Evolutionary conservation across 37 sponge, comb jelly and placozoan species (phyloP).

Genomic region (Oopsacas minuta): DNA sequence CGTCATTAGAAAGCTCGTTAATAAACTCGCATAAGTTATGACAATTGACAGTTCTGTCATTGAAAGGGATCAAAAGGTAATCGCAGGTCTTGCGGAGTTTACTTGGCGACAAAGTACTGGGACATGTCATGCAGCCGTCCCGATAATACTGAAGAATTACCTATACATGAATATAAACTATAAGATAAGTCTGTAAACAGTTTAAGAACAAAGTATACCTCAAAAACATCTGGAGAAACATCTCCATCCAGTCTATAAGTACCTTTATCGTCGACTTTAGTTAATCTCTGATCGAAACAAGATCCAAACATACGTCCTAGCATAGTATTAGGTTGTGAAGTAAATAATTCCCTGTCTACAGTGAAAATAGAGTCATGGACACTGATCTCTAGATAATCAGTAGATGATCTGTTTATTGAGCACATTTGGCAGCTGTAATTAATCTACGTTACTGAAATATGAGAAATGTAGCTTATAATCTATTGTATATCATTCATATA

Average conservation of each 20-base stretch:
- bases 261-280: neutral
- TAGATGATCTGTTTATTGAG: neutral
- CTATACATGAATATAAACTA: neutral
- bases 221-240: neutral
- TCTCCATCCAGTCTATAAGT: slow-evolving; percentile 17
- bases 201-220: neutral
- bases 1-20: slow-evolving; percentile 92
- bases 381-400: neutral
- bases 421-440: no score
- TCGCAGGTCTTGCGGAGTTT: slow-evolving; percentile 87
- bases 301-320: slow-evolving; percentile 33
- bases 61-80: slow-evolving; percentile 88
- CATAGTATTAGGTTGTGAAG: slow-evolving; percentile 71
- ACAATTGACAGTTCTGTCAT: slow-evolving; percentile 52
- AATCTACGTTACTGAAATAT: no score
- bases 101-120: slow-evolving; percentile 49
- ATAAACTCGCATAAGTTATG: slow-evolving; percentile 74
- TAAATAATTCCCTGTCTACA: slow-evolving; percentile 25
- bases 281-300: neutral
- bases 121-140: slow-evolving; percentile 47
- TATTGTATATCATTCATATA: no score
- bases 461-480: no score
- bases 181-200: neutral
- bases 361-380: neutral
- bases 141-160: slow-evolving; percentile 51